Evolutionary conservation across 2,797 vertebrate genomes (phyloP), one percentile per base, ranked within the genome.

Genomic region (Ctenopoma kingsleyae): DNA sequence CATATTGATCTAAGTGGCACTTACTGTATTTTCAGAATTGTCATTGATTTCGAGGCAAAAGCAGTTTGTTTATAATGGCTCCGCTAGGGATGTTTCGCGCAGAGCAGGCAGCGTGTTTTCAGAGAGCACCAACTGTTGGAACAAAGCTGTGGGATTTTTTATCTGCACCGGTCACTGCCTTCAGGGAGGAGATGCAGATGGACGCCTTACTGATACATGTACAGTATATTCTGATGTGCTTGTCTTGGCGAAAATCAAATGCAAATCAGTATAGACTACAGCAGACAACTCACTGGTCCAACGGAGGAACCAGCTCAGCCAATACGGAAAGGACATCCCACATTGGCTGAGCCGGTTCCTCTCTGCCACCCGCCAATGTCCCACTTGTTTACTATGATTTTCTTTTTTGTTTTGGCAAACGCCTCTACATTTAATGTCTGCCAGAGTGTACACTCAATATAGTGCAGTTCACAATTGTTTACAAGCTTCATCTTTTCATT

Each of bases 201-300:
- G 76, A 78, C 8, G 66, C 51, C 67, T 81, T 67, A 77, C 73
- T 76, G 71, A 77, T 78, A n/a, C 71, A 67, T 61, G 65, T 17
- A 27, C 61, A 62, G 63, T 67, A 55, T 68, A 75, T 75, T 82
- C 63, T 35, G 43, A 74, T 38, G 19, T 7, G 44, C 36, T 5
- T 7, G 23, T 50, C 67, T 64, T 27, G 64, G 71, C 76, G 64
- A 73, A 82, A 86, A 80, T 76, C 53, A 71, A 73, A 82, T 52
- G 74, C 67, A 67, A 75, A 84, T 79, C 68, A 76, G 62, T 6
- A 49, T 75, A 67, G 65, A 64, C 64, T 52, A 25, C 55, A 55
- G 50, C 59, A 6, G 48, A 46, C 52, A 11, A 12, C 53, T 58
- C 67, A 8, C 64, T 43, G 48, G 49, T 54, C 51, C 55, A 69